Percentiles rank a stretch among this genome's conserved stretches.
These are phyloP conservation scores for Centropus unirufus DNA, from an alignment of 2,113 vertebrate species.

Conservation along the genomic window DNA sequence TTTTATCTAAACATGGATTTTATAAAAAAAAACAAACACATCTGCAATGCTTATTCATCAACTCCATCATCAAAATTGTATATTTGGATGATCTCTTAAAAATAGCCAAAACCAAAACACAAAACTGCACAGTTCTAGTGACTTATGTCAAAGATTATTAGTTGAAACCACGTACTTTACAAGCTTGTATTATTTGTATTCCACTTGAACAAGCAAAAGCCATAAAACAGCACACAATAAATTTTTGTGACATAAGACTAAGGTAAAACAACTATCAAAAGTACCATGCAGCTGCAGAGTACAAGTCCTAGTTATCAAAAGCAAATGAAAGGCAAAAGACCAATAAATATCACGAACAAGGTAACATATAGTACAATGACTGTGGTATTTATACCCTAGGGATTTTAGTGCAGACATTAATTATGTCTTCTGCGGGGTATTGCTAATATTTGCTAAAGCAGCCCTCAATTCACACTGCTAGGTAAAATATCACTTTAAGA, in stretches of 20 bases:
- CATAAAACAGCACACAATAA: slow-evolving; percentile 1
- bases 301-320: background rate
- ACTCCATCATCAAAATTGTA: background rate
- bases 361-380: background rate
- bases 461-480: background rate
- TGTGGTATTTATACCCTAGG: background rate
- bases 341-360: background rate
- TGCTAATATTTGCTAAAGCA: background rate
- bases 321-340: background rate
- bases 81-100: background rate
- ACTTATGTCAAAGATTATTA: background rate
- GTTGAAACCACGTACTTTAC: background rate
- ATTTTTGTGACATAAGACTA: background rate
- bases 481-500: background rate
- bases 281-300: background rate
- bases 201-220: slow-evolving; percentile 19
- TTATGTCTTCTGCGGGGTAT: background rate
- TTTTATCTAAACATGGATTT: too few species aligned
- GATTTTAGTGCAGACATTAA: background rate
- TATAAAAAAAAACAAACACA: too few species aligned
- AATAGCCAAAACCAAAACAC: fast-evolving
- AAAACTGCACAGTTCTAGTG: background rate
- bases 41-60: background rate
- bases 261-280: slow-evolving; percentile 1
- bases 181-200: background rate